Evolutionary conservation across 2,113 vertebrate genomes (phyloP), one percentile per base, ranked within the genome.

Genomic region (Leucopsar rothschildi): DNA sequence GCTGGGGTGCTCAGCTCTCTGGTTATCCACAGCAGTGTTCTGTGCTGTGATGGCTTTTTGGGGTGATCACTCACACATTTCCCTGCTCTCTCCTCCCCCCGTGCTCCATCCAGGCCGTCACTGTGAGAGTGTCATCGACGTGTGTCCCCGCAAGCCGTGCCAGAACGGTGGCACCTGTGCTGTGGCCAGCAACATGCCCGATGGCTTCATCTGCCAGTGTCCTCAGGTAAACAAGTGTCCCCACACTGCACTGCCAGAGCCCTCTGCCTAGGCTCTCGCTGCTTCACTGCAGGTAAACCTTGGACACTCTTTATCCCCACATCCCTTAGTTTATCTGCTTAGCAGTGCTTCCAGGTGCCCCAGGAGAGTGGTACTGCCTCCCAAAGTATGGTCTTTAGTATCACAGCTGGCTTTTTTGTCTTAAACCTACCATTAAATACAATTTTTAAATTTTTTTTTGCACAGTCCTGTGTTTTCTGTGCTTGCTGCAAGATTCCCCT

Each of bases 191-290:
- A 99, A 98, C 80, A 98, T 98, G 76, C 98, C 98, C 0, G 98
- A 98, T 14, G 99, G 99, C 27, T 99, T 99, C 97, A 98, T 97
- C 85, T 99, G 99, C 93, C 97, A 97, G 60, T 99, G 99, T 81
- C 96, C 91, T 37, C 97, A 93, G 66, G 99, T 99, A 97, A 98
- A 99, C 92, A 44, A 29, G 0, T 20, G 10, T 19, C 27, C 78
- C 53, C 39, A 25, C 23, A 3, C 47, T 12, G 55, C 15, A 14
- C 17, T 55, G 50, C 59, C 33, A 11, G 15, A 42, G 18, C 14
- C n/a, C 59, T 39, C 18, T 73, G 63, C 15, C 57, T 56, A 2
- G 11, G 8, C 39, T 64, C n/a, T 42, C 31, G 4, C 28, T 52
- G 66, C 4, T 40, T 12, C 15, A 2, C 39, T 70, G 24, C 18